Conservation (phyloP, 2,888 invertebrate genomes). For the Abscondita cerata region DNA sequence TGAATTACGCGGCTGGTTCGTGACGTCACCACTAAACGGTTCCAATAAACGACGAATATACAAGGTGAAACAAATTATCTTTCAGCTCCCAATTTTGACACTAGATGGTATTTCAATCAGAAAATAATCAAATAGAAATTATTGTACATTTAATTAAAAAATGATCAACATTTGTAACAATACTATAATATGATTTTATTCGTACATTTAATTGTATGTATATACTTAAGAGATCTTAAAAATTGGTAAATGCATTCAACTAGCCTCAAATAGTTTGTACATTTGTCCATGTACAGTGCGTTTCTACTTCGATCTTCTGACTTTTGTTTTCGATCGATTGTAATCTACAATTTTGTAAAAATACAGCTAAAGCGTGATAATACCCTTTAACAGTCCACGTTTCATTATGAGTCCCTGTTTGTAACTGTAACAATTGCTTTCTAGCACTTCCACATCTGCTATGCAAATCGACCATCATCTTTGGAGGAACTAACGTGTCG, state of each 20-base stretch:
- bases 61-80: too few species aligned
- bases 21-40: too few species aligned
- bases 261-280: conserved; percentile 21
- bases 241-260: background rate
- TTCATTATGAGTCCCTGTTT: conserved; percentile 91
- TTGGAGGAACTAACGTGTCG: conserved; percentile 87
- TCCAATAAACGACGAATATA: too few species aligned
- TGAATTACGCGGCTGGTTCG: too few species aligned
- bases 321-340: conserved; percentile 39
- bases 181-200: too few species aligned
- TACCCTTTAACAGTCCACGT: conserved; percentile 92
- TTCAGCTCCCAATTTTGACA: too few species aligned
- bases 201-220: too few species aligned
- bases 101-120: too few species aligned
- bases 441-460: conserved; percentile 74
- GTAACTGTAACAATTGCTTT: conserved; percentile 80
- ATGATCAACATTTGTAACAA: too few species aligned
- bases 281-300: conserved; percentile 10
- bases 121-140: too few species aligned
- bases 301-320: conserved; percentile 3
- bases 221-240: too few species aligned
- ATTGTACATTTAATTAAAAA: too few species aligned
- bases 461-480: conserved; percentile 86
- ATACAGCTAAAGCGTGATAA: conserved; percentile 65
- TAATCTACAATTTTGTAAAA: conserved; percentile 58